Evolutionary conservation across 1,140 invertebrate species (phyloP), one percentile per base, ranked within the genome.

Genomic region (Cyrtorhinus lividipennis): DNA sequence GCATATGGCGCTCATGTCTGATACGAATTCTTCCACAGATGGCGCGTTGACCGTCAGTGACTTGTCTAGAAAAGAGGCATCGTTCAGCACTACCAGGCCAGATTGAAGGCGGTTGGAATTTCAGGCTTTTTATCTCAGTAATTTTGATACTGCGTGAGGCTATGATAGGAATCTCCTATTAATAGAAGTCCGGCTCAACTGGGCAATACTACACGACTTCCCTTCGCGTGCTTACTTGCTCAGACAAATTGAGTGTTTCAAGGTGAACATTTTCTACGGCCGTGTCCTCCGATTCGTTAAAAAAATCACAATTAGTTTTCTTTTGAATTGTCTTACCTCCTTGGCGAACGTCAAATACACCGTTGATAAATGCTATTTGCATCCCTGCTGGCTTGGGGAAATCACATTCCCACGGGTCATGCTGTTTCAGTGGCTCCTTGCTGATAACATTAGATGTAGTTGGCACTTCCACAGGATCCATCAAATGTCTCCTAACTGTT

Each of bases 371-470:
- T 64, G 81, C 77, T 44, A 95, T 82, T 18, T 75, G 72, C 74
- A 88, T 92, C 45, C 80, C 79, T 62, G 84, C 81, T 59, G 81
- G 71, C 0, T 80, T 77, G 0, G 83, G 84, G 67, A 86, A 81
- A 53, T 85, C 83, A 60, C 82, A 80, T 65, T 88, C 82, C 88
- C 93, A 98, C 0, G 92, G 92, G 72, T 94, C 83, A 1, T 80
- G 79, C 12, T 79, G 76, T 3, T 77, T 82, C 5, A 82, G 81
- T 2, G 90, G 88, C 0, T 89, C 84, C 71, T 92, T 83, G 46
- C 90, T 85, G 8, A 87, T 84, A n/a, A n/a, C n/a, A n/a, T n/a
- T n/a, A n/a, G n/a, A n/a, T 73, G 90, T 85, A 74, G 93, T 90
- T 93, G 72, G 10, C 71, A 68, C 18, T 1, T 59, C 24, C n/a